These are phyloP conservation scores for Hyphantria cunea DNA, from an alignment of 1,140 invertebrate genomes.

Conservation along the genomic window DNA sequence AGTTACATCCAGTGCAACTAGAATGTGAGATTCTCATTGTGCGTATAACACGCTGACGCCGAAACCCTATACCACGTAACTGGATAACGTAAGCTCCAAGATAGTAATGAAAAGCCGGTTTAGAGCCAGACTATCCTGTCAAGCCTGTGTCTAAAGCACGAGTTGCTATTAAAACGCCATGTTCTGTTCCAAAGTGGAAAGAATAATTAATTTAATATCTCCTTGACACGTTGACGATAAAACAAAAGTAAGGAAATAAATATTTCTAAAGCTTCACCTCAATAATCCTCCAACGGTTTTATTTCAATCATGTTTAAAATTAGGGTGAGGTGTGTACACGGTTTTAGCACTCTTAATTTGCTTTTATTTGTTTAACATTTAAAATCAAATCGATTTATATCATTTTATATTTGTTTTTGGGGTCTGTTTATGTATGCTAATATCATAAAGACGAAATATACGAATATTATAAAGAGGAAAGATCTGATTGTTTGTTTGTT, in stretches of 20 bases:
- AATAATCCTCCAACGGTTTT: constrained; percentile 37
- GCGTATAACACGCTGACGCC: constrained; percentile 43
- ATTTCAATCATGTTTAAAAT: constrained; percentile 22
- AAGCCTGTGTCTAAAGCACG: constrained; percentile 15
- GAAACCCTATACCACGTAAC: constrained; percentile 68
- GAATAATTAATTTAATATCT: constrained; percentile 64
- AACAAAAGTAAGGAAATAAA: constrained; percentile 47
- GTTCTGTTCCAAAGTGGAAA: constrained; percentile 37
- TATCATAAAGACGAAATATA: too few relatives aligned
- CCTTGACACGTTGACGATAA: constrained; percentile 36
- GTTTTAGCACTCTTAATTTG: background rate
- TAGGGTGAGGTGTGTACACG: constrained; percentile 4
- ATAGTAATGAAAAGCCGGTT: constrained; percentile 40
- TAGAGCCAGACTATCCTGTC: constrained; percentile 28
- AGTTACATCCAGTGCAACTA: constrained; percentile 60
- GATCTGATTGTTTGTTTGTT: too few relatives aligned
- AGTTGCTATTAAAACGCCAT: background rate
- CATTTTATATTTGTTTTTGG: too few relatives aligned
- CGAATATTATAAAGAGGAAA: too few relatives aligned
- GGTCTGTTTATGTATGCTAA: too few relatives aligned
- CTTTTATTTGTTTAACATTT: too few relatives aligned
- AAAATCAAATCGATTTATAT: too few relatives aligned
- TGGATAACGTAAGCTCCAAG: constrained; percentile 54
- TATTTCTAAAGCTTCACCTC: constrained; percentile 29
- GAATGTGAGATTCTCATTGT: constrained; percentile 59